phyloP scores from a whole-genome alignment of 2,797 vertebrate species.

The Clamator glandarius region DNA sequence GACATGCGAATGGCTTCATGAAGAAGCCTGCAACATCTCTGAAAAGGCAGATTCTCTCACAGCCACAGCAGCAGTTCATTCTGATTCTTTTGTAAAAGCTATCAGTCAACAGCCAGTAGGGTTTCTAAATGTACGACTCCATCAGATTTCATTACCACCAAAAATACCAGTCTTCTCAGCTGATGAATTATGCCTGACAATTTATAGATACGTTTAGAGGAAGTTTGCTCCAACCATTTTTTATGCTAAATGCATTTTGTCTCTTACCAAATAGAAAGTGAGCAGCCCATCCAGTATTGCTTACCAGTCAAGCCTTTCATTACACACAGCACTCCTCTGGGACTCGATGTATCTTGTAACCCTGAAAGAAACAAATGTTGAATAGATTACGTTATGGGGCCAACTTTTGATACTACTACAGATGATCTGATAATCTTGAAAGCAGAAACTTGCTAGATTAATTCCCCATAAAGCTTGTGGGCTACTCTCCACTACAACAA shows the following conservation, averaged over 20 bases:
- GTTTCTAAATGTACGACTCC: background rate
- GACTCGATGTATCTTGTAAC: background rate
- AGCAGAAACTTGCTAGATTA: background rate
- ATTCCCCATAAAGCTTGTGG: background rate
- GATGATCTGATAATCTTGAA: background rate
- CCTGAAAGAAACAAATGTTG: background rate
- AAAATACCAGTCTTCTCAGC: background rate
- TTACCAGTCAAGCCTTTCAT: background rate
- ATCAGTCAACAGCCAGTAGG: background rate
- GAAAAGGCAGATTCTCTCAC: background rate
- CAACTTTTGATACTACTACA: background rate
- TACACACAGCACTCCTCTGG: background rate
- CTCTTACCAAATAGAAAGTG: background rate
- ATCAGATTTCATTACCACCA: background rate
- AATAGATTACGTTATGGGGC: background rate
- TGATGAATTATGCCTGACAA: slow-evolving; percentile 4
- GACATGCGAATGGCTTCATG: background rate
- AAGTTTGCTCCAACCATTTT: slow-evolving; percentile 12
- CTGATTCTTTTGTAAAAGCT: background rate
- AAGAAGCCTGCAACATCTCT: background rate
- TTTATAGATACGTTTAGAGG: background rate
- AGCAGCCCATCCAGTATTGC: background rate
- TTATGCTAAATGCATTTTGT: slow-evolving; percentile 21
- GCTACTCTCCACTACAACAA: background rate
- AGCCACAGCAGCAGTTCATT: background rate